phyloP scores from a whole-genome alignment of 1,140 invertebrate species.

The Anastrepha ludens region DNA sequence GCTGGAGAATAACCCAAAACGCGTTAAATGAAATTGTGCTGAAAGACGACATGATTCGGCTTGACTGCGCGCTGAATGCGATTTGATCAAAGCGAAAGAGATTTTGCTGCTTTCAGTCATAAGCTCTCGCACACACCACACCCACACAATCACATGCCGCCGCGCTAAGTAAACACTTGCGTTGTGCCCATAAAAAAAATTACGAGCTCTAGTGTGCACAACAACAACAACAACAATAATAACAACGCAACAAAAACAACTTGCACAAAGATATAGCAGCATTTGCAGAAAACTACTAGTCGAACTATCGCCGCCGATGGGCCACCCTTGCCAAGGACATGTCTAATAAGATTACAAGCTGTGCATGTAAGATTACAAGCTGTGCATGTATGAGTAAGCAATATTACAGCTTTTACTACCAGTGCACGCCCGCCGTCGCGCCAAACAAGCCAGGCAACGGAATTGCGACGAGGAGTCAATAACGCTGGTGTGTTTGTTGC shows the following conservation, averaged over 20 bases:
- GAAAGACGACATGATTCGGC: slow-evolving; percentile 53
- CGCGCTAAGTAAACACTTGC: slow-evolving; percentile 4
- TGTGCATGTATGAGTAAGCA: slow-evolving; percentile 31
- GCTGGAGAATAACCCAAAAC: slow-evolving; percentile 33
- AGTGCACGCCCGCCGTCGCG: neutral
- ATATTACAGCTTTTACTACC: slow-evolving; percentile 8
- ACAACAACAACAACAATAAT: neutral
- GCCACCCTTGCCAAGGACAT: slow-evolving; percentile 12
- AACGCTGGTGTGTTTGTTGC: neutral
- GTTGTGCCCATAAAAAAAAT: neutral
- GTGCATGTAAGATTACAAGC: slow-evolving; percentile 20
- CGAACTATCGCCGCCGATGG: neutral
- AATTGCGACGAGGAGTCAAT: neutral
- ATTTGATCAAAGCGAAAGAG: slow-evolving; percentile 47
- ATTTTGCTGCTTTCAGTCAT: neutral
- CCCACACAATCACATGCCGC: slow-evolving; percentile 13
- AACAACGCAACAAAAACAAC: neutral
- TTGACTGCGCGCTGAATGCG: slow-evolving; percentile 42
- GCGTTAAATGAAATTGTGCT: slow-evolving; percentile 57
- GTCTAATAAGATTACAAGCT: slow-evolving; percentile 33
- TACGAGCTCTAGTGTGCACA: neutral
- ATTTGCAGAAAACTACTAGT: neutral
- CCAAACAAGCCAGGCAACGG: neutral
- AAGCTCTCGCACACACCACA: neutral
- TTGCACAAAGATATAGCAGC: neutral